Percentiles rank a stretch among this genome's conserved stretches.
Conservation (phyloP, 2,888 invertebrate species). For the Caenorhabditis doughertyi region DNA sequence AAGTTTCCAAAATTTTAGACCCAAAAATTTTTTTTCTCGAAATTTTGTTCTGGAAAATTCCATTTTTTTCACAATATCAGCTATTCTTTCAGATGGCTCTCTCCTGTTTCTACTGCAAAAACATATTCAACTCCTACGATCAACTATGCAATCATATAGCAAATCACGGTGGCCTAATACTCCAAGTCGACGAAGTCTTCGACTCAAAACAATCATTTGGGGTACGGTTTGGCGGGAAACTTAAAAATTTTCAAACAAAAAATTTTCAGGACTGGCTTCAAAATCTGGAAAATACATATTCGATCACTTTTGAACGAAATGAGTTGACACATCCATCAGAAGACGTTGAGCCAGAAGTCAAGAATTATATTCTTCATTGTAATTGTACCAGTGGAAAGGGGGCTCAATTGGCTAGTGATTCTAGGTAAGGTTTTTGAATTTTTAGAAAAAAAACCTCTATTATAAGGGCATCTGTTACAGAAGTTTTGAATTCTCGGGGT, state of each 20-base stretch:
- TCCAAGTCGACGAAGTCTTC: slow-evolving; percentile 26
- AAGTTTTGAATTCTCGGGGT: no score
- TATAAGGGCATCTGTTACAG: no score
- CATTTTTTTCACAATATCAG: not conserved
- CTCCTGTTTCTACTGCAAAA: slow-evolving; percentile 49
- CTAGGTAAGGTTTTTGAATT: not conserved
- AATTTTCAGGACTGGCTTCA: slow-evolving; percentile 31
- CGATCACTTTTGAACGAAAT: slow-evolving; percentile 17
- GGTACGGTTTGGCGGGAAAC: slow-evolving; percentile 2
- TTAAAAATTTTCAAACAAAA: not conserved
- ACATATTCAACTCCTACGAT: slow-evolving; percentile 1
- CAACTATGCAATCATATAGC: slow-evolving; percentile 23
- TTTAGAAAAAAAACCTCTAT: no score
- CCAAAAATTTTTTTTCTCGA: not conserved
- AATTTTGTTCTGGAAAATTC: not conserved
- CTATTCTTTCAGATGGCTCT: slow-evolving; percentile 25
- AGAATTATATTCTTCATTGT: slow-evolving; percentile 21
- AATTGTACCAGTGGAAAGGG: slow-evolving; percentile 12
- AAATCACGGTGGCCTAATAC: slow-evolving; percentile 40
- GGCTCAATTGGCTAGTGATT: not conserved
- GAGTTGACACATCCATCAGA: not conserved
- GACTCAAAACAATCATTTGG: not conserved
- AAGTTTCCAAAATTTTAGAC: not conserved
- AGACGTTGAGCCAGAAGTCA: not conserved
- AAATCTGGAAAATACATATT: slow-evolving; percentile 15